Conservation (phyloP, 2,113 vertebrate species). For the Sylvietta virens region DNA sequence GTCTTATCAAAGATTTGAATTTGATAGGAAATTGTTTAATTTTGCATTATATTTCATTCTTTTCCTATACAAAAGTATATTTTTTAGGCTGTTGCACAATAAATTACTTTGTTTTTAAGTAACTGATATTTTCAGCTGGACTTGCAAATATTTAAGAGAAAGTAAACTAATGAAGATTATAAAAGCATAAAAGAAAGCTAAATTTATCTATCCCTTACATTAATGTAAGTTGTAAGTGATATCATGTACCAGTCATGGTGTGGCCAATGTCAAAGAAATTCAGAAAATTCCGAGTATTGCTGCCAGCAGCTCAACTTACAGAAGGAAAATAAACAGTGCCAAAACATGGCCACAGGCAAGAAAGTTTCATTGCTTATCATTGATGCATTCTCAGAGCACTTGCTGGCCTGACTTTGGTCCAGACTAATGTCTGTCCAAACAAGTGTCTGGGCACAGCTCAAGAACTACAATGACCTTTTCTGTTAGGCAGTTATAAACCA, state of each 20-base stretch:
- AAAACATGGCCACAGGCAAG: neutral
- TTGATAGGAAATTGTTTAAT: neutral
- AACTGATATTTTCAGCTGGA: neutral
- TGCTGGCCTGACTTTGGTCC: neutral
- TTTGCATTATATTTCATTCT: neutral
- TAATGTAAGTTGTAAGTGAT: neutral
- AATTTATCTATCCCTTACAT: neutral
- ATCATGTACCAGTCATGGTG: neutral
- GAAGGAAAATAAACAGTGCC: neutral
- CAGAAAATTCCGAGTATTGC: neutral
- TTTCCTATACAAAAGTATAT: neutral
- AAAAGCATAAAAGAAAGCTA: neutral
- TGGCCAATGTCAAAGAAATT: neutral
- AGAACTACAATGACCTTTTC: neutral
- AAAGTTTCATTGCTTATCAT: neutral
- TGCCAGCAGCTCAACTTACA: neutral
- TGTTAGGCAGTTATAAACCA: neutral
- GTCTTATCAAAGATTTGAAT: neutral
- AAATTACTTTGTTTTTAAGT: neutral
- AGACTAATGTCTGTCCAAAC: neutral
- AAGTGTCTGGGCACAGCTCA: neutral
- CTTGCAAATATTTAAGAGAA: neutral
- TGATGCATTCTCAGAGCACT: neutral
- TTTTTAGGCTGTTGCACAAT: neutral
- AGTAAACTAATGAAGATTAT: neutral